phyloP scores from a whole-genome alignment of 2,113 vertebrate genomes.

The Hyperopisus bebe region DNA sequence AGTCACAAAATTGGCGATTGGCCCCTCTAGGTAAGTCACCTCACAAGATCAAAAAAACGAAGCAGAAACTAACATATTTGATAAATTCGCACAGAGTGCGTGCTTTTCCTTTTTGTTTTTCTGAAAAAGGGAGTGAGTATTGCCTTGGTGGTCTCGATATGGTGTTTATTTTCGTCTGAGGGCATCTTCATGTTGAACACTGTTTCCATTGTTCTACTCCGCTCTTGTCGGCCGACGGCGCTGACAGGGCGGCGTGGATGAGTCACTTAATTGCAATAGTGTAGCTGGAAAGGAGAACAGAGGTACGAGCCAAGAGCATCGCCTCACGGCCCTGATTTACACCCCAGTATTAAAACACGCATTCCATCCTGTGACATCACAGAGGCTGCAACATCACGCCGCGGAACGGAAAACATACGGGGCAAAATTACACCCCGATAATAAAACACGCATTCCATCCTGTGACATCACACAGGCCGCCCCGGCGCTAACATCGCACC shows the following conservation, averaged over 20 bases:
- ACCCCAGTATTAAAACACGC: background rate
- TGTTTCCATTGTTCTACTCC: slow-evolving; percentile 34
- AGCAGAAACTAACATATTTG: background rate
- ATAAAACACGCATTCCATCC: background rate
- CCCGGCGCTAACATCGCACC: background rate
- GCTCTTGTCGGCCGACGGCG: slow-evolving; percentile 34
- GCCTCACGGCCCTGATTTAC: slow-evolving; percentile 23
- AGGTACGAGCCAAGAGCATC: slow-evolving; percentile 18
- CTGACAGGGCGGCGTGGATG: slow-evolving; percentile 27
- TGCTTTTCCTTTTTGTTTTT: background rate
- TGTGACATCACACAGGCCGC: background rate
- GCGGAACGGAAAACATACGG: background rate
- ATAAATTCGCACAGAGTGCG: background rate
- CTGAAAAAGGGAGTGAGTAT: background rate
- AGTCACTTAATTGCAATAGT: slow-evolving; percentile 9
- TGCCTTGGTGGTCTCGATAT: slow-evolving; percentile 36
- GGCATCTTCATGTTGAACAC: slow-evolving; percentile 26
- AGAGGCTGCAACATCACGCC: background rate
- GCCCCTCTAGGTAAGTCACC: background rate
- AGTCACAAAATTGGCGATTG: background rate
- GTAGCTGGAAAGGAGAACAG: slow-evolving; percentile 25
- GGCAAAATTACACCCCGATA: background rate
- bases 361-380: slow-evolving; percentile 7
- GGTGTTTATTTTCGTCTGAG: slow-evolving; percentile 26
- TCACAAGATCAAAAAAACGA: background rate